Evolutionary conservation across 2,888 invertebrate species (phyloP), one percentile per base, ranked within the genome.

Genomic region (Cylloceria caligata): DNA sequence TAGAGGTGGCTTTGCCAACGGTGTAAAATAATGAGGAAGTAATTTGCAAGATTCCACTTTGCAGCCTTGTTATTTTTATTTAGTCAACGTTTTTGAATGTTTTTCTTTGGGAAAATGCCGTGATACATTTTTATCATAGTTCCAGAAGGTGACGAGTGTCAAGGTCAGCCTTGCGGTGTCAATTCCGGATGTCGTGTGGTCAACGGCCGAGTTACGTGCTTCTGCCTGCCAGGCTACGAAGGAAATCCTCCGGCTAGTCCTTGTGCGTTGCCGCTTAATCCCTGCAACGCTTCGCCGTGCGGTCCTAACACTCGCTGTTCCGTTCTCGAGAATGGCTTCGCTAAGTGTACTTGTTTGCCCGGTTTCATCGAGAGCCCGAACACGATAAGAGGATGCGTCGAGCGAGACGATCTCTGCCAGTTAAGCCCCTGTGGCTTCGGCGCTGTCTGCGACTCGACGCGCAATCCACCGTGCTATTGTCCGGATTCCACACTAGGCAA

Each of bases 221-320:
- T 98, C 95, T 98, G 98, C 91, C 93, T 97, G 84, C 97, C 97
- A 7, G 97, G 97, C 91, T 98, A 95, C 90, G 97, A 97, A 93
- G 98, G 98, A 83, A 95, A 96, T 90, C 98, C 98, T 69, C 97
- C 97, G 27, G 92, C 94, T 65, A 93, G 94, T 67, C 94, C 95
- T 0, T 97, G 97, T 87, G 94, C 94, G 85, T 90, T 97, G 81
- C 97, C 97, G 21, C 94, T 94, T 80, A 96, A 96, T 89, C 97
- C 97, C 4, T 98, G 98, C 89, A 96, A 96, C 87, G 96, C 97
- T 36, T 97, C 97, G 13, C 97, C 97, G 0, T 98, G 98, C 90
- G 98, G 98, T 13, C 97, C 97, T 7, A 98, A 97, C 88, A 97
- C 97, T 1, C 97, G 97, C 91, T 98, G 98, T 88, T 94, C 96